Percentiles rank a stretch among this genome's conserved stretches.
Conservation (phyloP, 2,888 invertebrate species). For the Zhuqinia jingwanae region DNA sequence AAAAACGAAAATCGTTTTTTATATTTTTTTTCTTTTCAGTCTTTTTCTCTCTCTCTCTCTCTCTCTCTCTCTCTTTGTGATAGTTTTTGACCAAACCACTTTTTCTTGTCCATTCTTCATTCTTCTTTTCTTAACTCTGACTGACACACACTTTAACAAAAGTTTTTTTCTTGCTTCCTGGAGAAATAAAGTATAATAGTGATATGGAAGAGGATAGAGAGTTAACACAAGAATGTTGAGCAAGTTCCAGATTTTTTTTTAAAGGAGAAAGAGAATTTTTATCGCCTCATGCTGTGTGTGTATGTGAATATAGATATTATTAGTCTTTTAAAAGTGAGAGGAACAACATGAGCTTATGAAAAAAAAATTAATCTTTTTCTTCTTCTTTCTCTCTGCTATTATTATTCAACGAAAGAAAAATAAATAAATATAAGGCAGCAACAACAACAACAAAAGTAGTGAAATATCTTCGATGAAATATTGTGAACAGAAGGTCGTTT, state of each 20-base stretch:
- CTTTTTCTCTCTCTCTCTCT: too few species aligned
- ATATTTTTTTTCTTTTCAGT: too few species aligned
- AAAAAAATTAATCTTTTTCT: conserved; percentile 18
- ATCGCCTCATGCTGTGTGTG: conserved; percentile 4
- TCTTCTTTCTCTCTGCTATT: background rate
- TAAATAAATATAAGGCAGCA: too few species aligned
- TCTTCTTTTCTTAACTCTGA: conserved; percentile 39
- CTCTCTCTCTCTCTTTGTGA: background rate
- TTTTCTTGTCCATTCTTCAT: conserved; percentile 48
- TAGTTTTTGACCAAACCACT: conserved; percentile 50
- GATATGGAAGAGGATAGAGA: background rate
- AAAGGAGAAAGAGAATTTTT: conserved; percentile 4
- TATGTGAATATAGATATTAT: too few species aligned
- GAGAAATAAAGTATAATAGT: background rate
- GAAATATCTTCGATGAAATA: background rate
- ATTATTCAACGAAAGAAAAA: too few species aligned
- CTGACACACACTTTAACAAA: conserved; percentile 55
- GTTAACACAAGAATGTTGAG: too few species aligned
- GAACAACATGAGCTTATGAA: conserved; percentile 52
- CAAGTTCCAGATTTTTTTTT: conserved; percentile 28
- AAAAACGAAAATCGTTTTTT: conserved; percentile 3
- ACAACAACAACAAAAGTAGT: background rate
- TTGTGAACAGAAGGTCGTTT: conserved; percentile 5
- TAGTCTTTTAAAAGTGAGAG: too few species aligned
- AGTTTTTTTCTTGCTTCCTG: conserved; percentile 20